These are phyloP conservation scores for Tiliacea citrago DNA, from an alignment of 2,888 invertebrate species.

Conservation along the genomic window DNA sequence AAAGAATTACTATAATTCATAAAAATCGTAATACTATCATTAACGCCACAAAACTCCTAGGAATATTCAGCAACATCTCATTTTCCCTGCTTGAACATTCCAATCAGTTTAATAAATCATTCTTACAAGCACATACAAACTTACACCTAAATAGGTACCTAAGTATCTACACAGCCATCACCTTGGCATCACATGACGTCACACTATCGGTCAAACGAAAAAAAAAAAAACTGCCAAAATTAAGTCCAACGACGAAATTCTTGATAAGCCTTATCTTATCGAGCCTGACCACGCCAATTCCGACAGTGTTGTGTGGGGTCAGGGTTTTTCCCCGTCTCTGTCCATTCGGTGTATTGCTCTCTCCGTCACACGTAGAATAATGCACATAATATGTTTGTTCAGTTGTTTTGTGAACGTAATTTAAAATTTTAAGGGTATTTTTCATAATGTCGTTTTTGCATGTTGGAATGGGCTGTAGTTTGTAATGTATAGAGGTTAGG, in stretches of 20 bases:
- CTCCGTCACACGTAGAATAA: slow-evolving; percentile 57
- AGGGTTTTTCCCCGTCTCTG: slow-evolving; percentile 76
- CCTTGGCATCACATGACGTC: slow-evolving; percentile 36
- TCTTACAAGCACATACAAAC: background rate
- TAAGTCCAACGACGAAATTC: slow-evolving; percentile 57
- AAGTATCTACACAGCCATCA: background rate
- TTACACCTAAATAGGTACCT: background rate
- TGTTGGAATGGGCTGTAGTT: slow-evolving; percentile 31
- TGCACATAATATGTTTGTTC: slow-evolving; percentile 56
- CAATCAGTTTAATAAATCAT: background rate
- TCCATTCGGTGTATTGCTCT: slow-evolving; percentile 39
- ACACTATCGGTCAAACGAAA: slow-evolving; percentile 39
- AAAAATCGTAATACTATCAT: too few species aligned
- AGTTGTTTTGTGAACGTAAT: slow-evolving; percentile 44
- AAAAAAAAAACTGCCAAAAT: slow-evolving; percentile 61
- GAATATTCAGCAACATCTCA: background rate
- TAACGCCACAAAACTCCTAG: background rate
- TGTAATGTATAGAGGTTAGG: slow-evolving; percentile 14
- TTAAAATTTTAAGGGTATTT: slow-evolving; percentile 31
- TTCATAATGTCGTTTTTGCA: slow-evolving; percentile 38
- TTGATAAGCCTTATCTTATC: slow-evolving; percentile 77
- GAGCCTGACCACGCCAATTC: slow-evolving; percentile 81
- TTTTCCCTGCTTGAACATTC: background rate
- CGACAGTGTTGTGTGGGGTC: slow-evolving; percentile 82
- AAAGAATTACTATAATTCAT: too few species aligned